Percentiles rank a stretch among this genome's conserved stretches.
Conservation (phyloP, 2,113 vertebrate species). For the Ceratotherium simum region DNA sequence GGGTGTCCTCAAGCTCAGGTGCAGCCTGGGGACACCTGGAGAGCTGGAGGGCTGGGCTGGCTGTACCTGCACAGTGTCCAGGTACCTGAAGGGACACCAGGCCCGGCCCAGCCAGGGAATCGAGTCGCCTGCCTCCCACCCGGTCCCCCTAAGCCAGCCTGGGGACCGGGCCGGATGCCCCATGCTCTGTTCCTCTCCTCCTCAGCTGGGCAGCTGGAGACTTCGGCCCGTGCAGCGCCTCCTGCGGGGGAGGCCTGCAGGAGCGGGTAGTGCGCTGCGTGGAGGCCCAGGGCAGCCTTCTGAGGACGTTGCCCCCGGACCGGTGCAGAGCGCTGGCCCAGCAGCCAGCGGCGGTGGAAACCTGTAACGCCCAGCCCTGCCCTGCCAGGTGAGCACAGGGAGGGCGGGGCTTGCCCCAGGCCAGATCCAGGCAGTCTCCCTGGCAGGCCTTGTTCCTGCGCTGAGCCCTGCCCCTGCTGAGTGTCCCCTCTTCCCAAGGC, state of each 20-base stretch:
- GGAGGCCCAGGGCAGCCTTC: constrained; percentile 64
- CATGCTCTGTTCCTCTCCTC: neutral
- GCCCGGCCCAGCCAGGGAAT: neutral
- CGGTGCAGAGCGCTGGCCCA: constrained; percentile 62
- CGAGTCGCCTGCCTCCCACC: fast-evolving
- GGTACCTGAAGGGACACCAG: neutral
- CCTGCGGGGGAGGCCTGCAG: constrained; percentile 85
- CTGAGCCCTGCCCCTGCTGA: neutral
- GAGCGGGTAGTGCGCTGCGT: constrained; percentile 83
- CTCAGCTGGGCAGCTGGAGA: constrained; percentile 86
- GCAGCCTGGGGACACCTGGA: neutral
- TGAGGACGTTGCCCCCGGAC: constrained; percentile 61
- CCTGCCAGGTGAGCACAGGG: constrained; percentile 79
- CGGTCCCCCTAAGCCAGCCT: too few species aligned
- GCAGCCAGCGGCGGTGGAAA: constrained; percentile 47
- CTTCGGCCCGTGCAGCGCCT: constrained; percentile 85
- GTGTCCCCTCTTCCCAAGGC: neutral
- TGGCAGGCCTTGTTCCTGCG: fast-evolving
- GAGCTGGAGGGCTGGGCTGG: neutral
- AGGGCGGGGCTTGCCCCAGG: too few species aligned
- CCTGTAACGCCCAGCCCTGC: constrained; percentile 86
- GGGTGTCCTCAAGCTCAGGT: neutral
- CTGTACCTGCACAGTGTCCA: fast-evolving
- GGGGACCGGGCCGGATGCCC: neutral
- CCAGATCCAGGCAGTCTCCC: neutral